These are phyloP conservation scores for Coranthus polyacanthus DNA, from an alignment of 2,797 vertebrate genomes.

Conservation along the genomic window DNA sequence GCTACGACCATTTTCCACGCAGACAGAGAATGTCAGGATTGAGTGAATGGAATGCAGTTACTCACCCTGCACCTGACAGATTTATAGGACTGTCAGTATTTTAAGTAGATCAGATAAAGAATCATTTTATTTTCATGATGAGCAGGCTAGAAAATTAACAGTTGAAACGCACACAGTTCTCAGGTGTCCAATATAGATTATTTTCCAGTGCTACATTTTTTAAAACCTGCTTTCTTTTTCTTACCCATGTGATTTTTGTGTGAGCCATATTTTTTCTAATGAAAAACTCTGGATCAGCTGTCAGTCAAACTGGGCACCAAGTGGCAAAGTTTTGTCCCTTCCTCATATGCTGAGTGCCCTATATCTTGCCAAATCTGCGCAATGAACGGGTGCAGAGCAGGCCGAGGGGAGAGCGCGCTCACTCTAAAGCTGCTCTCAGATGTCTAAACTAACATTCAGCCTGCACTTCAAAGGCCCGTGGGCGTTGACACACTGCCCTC, in stretches of 20 bases:
- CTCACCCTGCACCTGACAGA: slow-evolving; percentile 74
- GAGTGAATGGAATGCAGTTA: slow-evolving; percentile 77
- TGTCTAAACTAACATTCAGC: slow-evolving; percentile 69
- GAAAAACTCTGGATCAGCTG: slow-evolving; percentile 5
- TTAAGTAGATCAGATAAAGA: slow-evolving; percentile 63
- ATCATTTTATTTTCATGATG: slow-evolving; percentile 57
- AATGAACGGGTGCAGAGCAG: slow-evolving; percentile 36
- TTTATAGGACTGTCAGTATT: slow-evolving; percentile 65
- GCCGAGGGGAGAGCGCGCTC: slow-evolving; percentile 24
- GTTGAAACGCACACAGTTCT: slow-evolving; percentile 16
- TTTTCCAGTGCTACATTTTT: slow-evolving; percentile 30
- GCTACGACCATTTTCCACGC: slow-evolving; percentile 76
- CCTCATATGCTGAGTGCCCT: slow-evolving; percentile 23
- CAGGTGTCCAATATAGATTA: slow-evolving; percentile 46
- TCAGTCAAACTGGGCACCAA: slow-evolving; percentile 10
- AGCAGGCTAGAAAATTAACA: slow-evolving; percentile 45
- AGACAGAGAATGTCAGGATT: slow-evolving; percentile 71
- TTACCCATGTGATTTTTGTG: not conserved
- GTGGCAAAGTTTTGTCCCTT: not conserved
- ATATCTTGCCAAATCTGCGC: slow-evolving; percentile 32
- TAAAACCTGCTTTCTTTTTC: not conserved
- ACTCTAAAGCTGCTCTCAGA: slow-evolving; percentile 59
- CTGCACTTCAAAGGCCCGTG: slow-evolving; percentile 75
- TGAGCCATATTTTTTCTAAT: slow-evolving; percentile 18
- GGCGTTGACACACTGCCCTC: slow-evolving; percentile 70